Percentiles rank a stretch among this genome's conserved stretches.
phyloP scores from a whole-genome alignment of 2,888 invertebrate genomes.

The Eurois occulta region DNA sequence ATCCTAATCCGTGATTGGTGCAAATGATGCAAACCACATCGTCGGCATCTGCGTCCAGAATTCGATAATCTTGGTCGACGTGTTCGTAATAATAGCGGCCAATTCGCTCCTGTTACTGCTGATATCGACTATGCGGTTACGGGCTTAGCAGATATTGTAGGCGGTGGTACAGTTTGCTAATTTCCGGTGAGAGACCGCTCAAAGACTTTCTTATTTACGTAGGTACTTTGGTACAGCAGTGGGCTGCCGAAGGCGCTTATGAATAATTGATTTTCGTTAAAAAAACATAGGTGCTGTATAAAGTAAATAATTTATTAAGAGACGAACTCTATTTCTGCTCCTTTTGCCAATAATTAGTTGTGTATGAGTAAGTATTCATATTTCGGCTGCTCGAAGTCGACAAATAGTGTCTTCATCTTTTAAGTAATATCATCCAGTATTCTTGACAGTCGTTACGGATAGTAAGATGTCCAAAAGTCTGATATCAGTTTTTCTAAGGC shows the following conservation, averaged over 20 bases:
- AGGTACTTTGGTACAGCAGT: not conserved
- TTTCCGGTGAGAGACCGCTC: conserved; percentile 37
- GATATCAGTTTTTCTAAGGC: not conserved
- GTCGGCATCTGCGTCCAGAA: conserved; percentile 46
- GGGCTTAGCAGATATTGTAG: conserved; percentile 29
- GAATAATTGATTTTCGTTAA: conserved; percentile 18
- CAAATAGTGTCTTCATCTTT: not conserved
- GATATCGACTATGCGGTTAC: conserved; percentile 46
- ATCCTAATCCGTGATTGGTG: conserved; percentile 44
- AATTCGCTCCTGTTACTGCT: conserved; percentile 38
- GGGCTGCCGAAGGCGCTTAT: conserved; percentile 7
- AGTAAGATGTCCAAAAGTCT: not conserved
- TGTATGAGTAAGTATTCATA: not conserved
- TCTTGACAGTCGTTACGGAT: not conserved
- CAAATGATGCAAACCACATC: conserved; percentile 53
- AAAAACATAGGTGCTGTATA: conserved; percentile 1
- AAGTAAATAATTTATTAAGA: not conserved
- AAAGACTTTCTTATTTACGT: conserved; percentile 31
- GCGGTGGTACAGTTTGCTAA: conserved; percentile 26
- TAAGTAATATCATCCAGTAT: not conserved
- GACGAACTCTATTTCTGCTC: not conserved
- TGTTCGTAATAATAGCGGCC: conserved; percentile 57
- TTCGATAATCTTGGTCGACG: conserved; percentile 55
- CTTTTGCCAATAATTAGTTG: conserved; percentile 8
- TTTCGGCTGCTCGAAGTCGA: not conserved